Conservation (phyloP, 2,888 invertebrate species). For the Ecdyonurus torrentis region DNA sequence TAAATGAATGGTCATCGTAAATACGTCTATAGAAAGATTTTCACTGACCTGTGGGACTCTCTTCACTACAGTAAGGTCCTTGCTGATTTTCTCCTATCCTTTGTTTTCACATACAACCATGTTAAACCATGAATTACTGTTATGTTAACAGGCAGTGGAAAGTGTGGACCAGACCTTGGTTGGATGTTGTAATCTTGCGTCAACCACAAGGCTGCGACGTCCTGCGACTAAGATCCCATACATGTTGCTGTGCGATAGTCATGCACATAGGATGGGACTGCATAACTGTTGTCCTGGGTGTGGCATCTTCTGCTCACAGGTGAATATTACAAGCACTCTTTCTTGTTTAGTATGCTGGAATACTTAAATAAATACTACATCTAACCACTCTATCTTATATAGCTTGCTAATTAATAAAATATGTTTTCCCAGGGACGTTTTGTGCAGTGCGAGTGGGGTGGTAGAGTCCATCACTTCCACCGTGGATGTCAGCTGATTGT, state of each 20-base stretch:
- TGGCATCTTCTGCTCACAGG: slow-evolving; percentile 79
- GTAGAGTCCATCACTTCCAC: slow-evolving; percentile 60
- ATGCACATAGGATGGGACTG: slow-evolving; percentile 50
- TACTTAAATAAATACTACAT: too few relatives aligned
- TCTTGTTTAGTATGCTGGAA: too few relatives aligned
- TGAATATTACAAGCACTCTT: too few relatives aligned
- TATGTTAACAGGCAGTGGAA: slow-evolving; percentile 61
- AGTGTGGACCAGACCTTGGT: slow-evolving; percentile 53
- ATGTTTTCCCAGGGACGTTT: slow-evolving; percentile 49
- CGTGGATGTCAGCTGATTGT: slow-evolving; percentile 51
- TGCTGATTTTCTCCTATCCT: too few relatives aligned
- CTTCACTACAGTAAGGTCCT: too few relatives aligned
- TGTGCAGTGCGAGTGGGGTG: slow-evolving; percentile 44
- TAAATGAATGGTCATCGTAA: too few relatives aligned
- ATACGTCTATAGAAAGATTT: too few relatives aligned
- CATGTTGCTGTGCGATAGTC: slow-evolving; percentile 60
- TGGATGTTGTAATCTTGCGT: slow-evolving; percentile 53
- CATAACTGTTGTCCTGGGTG: slow-evolving; percentile 87
- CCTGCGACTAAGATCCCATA: slow-evolving; percentile 44
- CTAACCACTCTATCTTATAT: neutral
- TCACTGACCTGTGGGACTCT: too few relatives aligned
- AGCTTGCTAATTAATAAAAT: neutral
- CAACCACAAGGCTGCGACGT: slow-evolving; percentile 20
- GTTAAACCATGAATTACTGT: too few relatives aligned
- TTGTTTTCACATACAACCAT: too few relatives aligned